Evolutionary conservation across 2,113 vertebrate species (phyloP), one percentile per base, ranked within the genome.

Genomic region (Platanista minor): DNA sequence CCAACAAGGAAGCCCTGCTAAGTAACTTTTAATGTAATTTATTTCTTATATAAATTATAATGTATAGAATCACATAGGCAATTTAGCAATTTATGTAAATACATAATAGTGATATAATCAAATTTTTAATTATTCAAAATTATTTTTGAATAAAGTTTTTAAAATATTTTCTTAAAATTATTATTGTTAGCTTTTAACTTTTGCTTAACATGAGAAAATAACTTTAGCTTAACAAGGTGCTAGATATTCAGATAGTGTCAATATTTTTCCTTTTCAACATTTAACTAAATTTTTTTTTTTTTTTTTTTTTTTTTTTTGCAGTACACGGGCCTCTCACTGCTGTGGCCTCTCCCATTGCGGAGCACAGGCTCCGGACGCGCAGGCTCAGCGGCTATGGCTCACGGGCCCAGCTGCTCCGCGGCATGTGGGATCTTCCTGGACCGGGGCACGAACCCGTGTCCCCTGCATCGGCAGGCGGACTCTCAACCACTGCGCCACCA

Each of bases 1-100:
- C 15, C 49, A 17, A 14, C 15, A 52, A 17, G 49, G 49, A 17
- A 52, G 49, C 49, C 49, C 57, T 57, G n/a, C 39, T 78, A 52
- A 93, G 61, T 75, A 86, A 90, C 23, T 62, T 90, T 90, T 74
- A 87, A 54, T 36, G 27, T 59, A 46, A 84, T 77, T 78, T 78
- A 84, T 66, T 96, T 85, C 43, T 75, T 90, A 95, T 54, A 75
- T 82, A 91, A 86, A 66, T 85, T 89, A 54, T 87, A 83, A 87
- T 64, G 36, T 75, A 54, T 62, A 62, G 69, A 82, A 91, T 66
- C 83, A 96, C 8, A 41, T 33, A 64, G 78, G 23, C 5, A 91
- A 93, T 83, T 94, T 41, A 64, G 12, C 23, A 87, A 87, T 46
- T 62, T 93, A 49, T 49, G 72, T 64, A 82, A 81, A 95, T 72